Evolutionary conservation across 2,113 vertebrate species (phyloP).

Genomic region (Phasianus colchicus): DNA sequence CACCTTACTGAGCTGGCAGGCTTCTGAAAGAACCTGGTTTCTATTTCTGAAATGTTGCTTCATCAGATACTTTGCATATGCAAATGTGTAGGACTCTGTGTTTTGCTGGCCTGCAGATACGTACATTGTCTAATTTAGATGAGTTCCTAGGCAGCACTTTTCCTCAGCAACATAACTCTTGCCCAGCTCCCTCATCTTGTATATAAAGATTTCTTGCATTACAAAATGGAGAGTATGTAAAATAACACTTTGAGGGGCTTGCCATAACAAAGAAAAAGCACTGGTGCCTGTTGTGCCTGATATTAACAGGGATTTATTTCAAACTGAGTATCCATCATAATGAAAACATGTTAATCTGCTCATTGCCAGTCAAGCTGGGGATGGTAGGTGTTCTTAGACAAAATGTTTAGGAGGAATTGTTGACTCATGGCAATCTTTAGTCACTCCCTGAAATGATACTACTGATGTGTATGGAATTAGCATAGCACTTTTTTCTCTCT

Average conservation of each 20-base stretch:
- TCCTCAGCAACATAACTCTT: not conserved
- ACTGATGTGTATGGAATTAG: slow-evolving; percentile 40
- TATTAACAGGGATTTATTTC: slow-evolving; percentile 19
- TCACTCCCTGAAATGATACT: slow-evolving; percentile 56
- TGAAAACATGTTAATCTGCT: slow-evolving; percentile 43
- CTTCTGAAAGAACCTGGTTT: not conserved
- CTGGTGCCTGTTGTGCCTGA: not conserved
- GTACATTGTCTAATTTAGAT: not conserved
- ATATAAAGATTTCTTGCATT: not conserved
- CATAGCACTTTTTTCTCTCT: slow-evolving; percentile 47
- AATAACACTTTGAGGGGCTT: not conserved
- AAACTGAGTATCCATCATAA: slow-evolving; percentile 28
- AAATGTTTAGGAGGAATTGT: slow-evolving; percentile 58
- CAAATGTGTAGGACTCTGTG: not conserved
- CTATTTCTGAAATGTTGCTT: not conserved
- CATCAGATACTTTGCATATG: not conserved
- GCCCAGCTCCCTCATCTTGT: not conserved
- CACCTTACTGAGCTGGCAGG: not conserved
- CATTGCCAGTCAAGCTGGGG: slow-evolving; percentile 50
- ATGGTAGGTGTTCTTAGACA: slow-evolving; percentile 66
- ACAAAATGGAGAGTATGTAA: not conserved
- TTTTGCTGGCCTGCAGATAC: not conserved
- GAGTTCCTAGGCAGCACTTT: not conserved
- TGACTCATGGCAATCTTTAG: slow-evolving; percentile 67
- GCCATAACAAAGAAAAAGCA: not conserved